A percentile compares a stretch with the other conserved stretches of the same genome.
Evolutionary conservation across 2,888 invertebrate genomes (phyloP).

Genomic region (Eupithecia pulchellata): DNA sequence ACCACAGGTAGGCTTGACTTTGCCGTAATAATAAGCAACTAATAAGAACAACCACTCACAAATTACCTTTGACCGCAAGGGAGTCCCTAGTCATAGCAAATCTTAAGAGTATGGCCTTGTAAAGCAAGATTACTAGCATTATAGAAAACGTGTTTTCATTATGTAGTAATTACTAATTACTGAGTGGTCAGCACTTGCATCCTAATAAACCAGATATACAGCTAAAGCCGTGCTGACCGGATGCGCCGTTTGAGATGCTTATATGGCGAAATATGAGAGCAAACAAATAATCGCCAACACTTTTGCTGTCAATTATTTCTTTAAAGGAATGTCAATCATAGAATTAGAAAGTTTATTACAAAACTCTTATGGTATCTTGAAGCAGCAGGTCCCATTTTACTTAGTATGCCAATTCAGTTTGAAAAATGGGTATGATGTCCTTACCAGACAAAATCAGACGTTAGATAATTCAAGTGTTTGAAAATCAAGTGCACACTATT

Average conservation of each 20-base stretch:
- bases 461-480: conserved; percentile 54
- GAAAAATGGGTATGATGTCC: background rate
- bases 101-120: background rate
- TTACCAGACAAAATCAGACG: background rate
- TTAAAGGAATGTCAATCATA: conserved; percentile 41
- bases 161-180: conserved; percentile 19
- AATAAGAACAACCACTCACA: background rate
- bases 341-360: conserved; percentile 52
- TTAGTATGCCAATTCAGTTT: background rate
- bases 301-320: conserved; percentile 18
- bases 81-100: background rate
- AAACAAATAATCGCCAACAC: conserved; percentile 22
- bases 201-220: conserved; percentile 3
- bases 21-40: background rate
- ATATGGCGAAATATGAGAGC: conserved; percentile 51
- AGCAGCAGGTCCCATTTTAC: background rate
- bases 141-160: conserved; percentile 37
- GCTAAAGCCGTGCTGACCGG: conserved; percentile 32
- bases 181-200: conserved; percentile 22
- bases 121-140: conserved; percentile 23
- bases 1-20: conserved; percentile 2
- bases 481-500: conserved; percentile 10
- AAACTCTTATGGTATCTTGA: conserved; percentile 41
- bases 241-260: conserved; percentile 46
- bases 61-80: background rate